These are phyloP conservation scores for Caracal caracal DNA, from an alignment of 2,113 vertebrate genomes.

Conservation along the genomic window DNA sequence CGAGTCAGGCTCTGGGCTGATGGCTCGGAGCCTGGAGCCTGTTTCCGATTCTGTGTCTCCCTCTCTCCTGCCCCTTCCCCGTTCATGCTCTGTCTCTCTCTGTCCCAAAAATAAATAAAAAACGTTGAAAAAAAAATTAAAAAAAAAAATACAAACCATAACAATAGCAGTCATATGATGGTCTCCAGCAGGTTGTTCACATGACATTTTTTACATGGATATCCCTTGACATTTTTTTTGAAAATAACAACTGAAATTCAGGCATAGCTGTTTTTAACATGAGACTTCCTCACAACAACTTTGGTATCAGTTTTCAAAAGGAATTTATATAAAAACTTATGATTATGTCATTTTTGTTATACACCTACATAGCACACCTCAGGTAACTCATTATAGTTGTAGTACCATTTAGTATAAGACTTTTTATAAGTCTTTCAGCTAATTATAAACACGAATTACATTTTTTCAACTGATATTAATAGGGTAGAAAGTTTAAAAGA, in stretches of 20 bases:
- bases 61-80: too few species aligned
- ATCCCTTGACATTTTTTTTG: not conserved
- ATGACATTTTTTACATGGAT: conserved; percentile 29
- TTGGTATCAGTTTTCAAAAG: conserved; percentile 17
- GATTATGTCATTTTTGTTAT: not conserved
- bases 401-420: not conserved
- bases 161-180: conserved; percentile 32
- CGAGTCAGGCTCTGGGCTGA: too few species aligned
- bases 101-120: too few species aligned
- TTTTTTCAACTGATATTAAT: conserved; percentile 53
- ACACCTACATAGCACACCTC: not conserved
- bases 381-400: conserved; percentile 9
- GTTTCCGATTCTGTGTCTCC: too few species aligned
- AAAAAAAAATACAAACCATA: conserved; percentile 42
- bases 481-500: not conserved
- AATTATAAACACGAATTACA: conserved; percentile 37
- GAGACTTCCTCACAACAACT: not conserved
- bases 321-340: conserved; percentile 25
- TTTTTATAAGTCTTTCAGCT: conserved; percentile 21
- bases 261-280: not conserved
- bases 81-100: too few species aligned
- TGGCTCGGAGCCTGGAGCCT: too few species aligned
- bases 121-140: too few species aligned
- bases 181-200: not conserved
- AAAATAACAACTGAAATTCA: conserved; percentile 36